Evolutionary conservation across 2,797 vertebrate genomes (phyloP).

Genomic region (Etheostoma perlongum): DNA sequence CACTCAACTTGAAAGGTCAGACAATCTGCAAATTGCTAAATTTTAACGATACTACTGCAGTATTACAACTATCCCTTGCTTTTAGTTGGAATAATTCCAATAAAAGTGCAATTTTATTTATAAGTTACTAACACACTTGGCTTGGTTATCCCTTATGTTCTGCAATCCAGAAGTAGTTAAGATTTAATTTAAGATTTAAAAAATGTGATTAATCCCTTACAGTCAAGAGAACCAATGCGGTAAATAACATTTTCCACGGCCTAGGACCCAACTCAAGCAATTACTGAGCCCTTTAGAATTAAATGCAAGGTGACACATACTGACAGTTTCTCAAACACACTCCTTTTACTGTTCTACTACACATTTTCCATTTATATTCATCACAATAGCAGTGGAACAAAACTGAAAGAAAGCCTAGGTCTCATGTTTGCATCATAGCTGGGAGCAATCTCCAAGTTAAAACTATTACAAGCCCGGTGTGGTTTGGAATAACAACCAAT

Average conservation of each 20-base stretch:
- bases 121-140: neutral
- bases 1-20: conserved; percentile 20
- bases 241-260: conserved; percentile 58
- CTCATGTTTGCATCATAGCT: conserved; percentile 47
- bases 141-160: conserved; percentile 1
- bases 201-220: conserved; percentile 44
- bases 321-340: conserved; percentile 32
- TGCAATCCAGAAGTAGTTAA: conserved; percentile 13
- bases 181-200: conserved; percentile 52
- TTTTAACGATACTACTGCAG: conserved; percentile 2
- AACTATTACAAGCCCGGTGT: conserved; percentile 64
- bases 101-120: conserved; percentile 12
- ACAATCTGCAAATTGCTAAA: neutral
- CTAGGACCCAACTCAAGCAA: conserved; percentile 51
- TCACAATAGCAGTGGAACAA: conserved; percentile 38
- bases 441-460: conserved; percentile 43
- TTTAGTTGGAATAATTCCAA: conserved; percentile 8
- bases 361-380: conserved; percentile 58
- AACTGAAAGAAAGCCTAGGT: conserved; percentile 57
- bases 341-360: conserved; percentile 24
- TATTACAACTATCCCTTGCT: conserved; percentile 5
- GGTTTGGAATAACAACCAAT: conserved; percentile 68
- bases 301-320: conserved; percentile 46
- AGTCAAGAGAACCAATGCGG: conserved; percentile 45
- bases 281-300: conserved; percentile 57